Conservation (phyloP, 2,888 invertebrate genomes). For the Phania funesta region DNA sequence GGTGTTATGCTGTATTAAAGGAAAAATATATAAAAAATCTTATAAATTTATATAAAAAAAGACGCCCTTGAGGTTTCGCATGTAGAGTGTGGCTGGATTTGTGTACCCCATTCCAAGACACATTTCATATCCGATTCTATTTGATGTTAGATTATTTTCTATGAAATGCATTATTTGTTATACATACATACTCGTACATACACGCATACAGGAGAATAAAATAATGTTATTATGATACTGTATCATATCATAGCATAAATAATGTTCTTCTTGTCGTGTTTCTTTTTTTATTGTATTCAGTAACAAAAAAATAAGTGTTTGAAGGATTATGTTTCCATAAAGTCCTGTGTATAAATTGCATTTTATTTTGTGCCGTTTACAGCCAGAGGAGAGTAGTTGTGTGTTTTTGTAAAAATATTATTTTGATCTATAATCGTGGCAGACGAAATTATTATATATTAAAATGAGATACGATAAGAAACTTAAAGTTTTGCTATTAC, state of each 20-base stretch:
- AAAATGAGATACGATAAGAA: neutral
- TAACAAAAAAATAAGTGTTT: neutral
- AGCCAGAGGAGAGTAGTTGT: neutral
- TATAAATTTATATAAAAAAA: constrained; percentile 43
- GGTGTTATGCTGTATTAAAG: neutral
- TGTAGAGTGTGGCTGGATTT: constrained; percentile 29
- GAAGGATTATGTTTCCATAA: neutral
- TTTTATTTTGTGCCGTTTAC: constrained; percentile 13
- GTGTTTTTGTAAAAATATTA: neutral
- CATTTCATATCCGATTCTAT: constrained; percentile 1
- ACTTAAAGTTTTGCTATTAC: neutral
- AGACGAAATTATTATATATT: neutral
- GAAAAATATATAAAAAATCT: constrained; percentile 9
- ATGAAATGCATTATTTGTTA: neutral
- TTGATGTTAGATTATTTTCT: constrained; percentile 5
- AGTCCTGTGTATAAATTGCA: constrained; percentile 27
- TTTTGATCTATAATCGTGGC: constrained; percentile 2
- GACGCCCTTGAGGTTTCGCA: constrained; percentile 38
- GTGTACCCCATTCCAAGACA: neutral
- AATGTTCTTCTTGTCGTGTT: too few relatives aligned
- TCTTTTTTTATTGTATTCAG: neutral
- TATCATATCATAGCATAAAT: neutral
- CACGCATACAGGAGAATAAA: neutral
- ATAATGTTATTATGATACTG: constrained; percentile 23
- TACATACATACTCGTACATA: too few relatives aligned